Evolutionary conservation across 2,113 vertebrate genomes (phyloP), one percentile per base, ranked within the genome.

Genomic region (Alethe diademata): DNA sequence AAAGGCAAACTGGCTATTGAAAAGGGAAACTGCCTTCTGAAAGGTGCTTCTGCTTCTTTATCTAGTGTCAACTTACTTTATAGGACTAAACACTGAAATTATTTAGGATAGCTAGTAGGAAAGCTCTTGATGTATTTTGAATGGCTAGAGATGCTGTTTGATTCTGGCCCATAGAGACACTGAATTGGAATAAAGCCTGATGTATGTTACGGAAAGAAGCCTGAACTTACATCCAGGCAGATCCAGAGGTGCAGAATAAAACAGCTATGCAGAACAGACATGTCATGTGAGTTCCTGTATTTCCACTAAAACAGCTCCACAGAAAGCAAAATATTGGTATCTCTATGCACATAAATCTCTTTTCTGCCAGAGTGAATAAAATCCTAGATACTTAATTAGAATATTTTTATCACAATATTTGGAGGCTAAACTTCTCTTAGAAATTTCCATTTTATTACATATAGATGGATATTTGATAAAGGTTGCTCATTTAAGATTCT

Each of bases 351-450:
- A 40, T 25, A 71, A 19, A n/a, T 45, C 9, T 64, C 14, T 26
- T 10, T 78, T 75, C 33, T 79, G 14, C 12, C 9, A 56, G 9
- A 51, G 38, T 11, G 3, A 43, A 47, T 47, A 72, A 79, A 65
- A 29, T 51, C 4, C 6, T 25, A 47, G 22, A 2, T 38, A 5
- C 56, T 56, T 26, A 26, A 8, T 61, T 54, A 45, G 22, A 54
- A 25, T 62, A 58, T 38, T 38, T 87, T 72, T 40, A 42, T 6
- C 2, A 5, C 3, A 8, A 1, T 22, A 31, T 22, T 9, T 16
- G 3, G 5, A 31, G 2, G 2, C 23, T 67, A 3, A 62, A 2
- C 12, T 38, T 50, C 18, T 48, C 20, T 40, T n/a, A n/a, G 3
- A 38, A 33, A 35, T 35, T 40, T 43, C 18, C 2, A 1, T 67